phyloP scores from a whole-genome alignment of 2,113 vertebrate genomes.

The Accipiter virgatus region DNA sequence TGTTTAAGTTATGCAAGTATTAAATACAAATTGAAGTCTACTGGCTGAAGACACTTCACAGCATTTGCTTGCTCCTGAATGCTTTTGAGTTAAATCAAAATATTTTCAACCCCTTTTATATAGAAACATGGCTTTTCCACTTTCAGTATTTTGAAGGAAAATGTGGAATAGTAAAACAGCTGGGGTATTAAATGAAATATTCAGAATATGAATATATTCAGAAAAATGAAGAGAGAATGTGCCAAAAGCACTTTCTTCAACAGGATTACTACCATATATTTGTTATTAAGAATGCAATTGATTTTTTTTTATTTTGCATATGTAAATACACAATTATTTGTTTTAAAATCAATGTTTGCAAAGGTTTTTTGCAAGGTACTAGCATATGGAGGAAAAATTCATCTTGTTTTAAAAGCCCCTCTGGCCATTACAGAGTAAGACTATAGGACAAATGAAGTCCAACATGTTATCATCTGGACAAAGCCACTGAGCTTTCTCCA shows the following conservation, averaged over 20 bases:
- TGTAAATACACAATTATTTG: constrained; percentile 27
- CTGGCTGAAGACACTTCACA: constrained; percentile 36
- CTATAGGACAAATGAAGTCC: neutral
- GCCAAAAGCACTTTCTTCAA: neutral
- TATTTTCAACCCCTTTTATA: constrained; percentile 12
- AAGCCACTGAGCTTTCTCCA: neutral
- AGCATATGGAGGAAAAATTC: neutral
- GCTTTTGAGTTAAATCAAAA: constrained; percentile 46
- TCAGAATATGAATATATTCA: neutral
- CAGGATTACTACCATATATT: neutral
- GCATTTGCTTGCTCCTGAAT: constrained; percentile 24
- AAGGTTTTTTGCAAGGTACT: constrained; percentile 28
- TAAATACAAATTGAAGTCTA: constrained; percentile 67
- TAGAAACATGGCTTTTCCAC: neutral
- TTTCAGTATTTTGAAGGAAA: neutral
- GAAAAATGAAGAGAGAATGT: neutral
- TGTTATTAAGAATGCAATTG: neutral
- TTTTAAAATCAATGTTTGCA: constrained; percentile 45
- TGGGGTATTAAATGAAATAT: neutral
- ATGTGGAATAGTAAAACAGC: neutral
- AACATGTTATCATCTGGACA: neutral
- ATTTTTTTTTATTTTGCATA: constrained; percentile 18
- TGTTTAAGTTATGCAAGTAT: constrained; percentile 65
- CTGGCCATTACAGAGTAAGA: neutral
- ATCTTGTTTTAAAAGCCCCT: neutral